Percentiles rank a stretch among this genome's conserved stretches.
These are phyloP conservation scores for Hapalemur alaotrensis DNA, from an alignment of 2,797 vertebrate genomes.

Conservation along the genomic window DNA sequence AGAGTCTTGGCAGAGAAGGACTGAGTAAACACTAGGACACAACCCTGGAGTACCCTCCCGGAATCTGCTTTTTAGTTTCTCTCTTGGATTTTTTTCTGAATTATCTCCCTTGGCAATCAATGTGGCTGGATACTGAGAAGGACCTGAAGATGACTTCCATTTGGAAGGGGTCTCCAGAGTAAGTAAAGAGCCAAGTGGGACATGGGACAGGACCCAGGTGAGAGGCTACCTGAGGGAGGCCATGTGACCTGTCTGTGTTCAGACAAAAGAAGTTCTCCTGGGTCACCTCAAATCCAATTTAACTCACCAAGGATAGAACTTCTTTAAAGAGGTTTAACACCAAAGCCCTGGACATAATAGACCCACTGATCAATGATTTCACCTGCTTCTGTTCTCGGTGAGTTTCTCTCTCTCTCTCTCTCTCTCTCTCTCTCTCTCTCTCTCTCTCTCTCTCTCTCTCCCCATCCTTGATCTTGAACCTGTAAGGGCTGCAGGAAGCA, in stretches of 20 bases:
- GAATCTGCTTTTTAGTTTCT: neutral
- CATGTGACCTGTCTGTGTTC: neutral
- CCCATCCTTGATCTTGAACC: neutral
- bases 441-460: too few relatives aligned
- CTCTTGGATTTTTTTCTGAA: neutral
- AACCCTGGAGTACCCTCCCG: neutral
- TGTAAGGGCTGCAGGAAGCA: neutral
- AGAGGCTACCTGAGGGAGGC: neutral
- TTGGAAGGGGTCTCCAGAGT: neutral
- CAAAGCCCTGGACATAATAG: too few relatives aligned
- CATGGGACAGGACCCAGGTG: neutral
- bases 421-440: neutral
- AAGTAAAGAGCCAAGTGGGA: neutral
- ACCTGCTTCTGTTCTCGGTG: neutral
- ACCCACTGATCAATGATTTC: accelerated
- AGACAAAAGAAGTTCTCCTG: neutral
- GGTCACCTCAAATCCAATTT: neutral
- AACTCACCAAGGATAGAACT: neutral
- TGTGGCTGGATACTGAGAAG: neutral
- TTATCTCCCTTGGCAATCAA: neutral
- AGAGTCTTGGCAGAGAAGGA: neutral
- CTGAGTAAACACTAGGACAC: too few relatives aligned
- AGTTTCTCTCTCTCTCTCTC: too few relatives aligned
- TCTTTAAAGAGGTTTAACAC: neutral
- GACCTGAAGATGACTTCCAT: neutral